Evolutionary conservation across 2,888 invertebrate genomes (phyloP), one percentile per base, ranked within the genome.

Genomic region (Helleia helle): DNA sequence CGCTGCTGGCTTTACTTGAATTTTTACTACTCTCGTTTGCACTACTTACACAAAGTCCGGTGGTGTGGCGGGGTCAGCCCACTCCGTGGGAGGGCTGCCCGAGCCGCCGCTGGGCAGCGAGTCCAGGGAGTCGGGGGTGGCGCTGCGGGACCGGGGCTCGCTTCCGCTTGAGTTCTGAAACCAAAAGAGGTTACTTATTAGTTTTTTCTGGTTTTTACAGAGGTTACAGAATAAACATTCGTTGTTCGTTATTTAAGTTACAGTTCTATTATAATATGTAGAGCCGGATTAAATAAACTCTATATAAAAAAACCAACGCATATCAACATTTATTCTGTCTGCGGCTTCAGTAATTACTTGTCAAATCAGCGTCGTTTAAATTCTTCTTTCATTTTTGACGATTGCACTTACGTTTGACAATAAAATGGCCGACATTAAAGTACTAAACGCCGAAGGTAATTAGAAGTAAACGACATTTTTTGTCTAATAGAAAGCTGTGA

Each of bases 51-150:
- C 73, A 50, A 85, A 81, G 51, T 83, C 75, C 2, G 81, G 76
- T 40, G 85, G 84, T 22, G 83, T 77, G 41, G 73, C 71, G 9
- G 61, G 51, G 54, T 85, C 85, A 6, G 84, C 80, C 86, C 86
- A 86, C 56, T 85, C 86, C 4, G 74, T 59, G n/a, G 85, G 83
- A 25, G 85, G 84, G 58, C 84, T 88, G 50, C 85, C 88, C 26
- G 88, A 88, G 39, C 83, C 88, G 47, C 83, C 89, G 51, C 88
- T 89, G 47, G 89, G 88, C 58, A 89, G 83, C 36, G 94, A 94
- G 77, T 94, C 94, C 65, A 95, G 76, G 22, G 94, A 95, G 83
- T 95, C 95, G 17, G 95, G 95, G 41, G 95, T 95, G 50, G 94
- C 95, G 69, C 94, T 94, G 50, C 95, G 90, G 50, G 94, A 93